A percentile compares a stretch with the other conserved stretches of the same genome.
These are phyloP conservation scores for Entelurus aequoreus DNA, from an alignment of 2,113 vertebrate genomes.

Conservation along the genomic window DNA sequence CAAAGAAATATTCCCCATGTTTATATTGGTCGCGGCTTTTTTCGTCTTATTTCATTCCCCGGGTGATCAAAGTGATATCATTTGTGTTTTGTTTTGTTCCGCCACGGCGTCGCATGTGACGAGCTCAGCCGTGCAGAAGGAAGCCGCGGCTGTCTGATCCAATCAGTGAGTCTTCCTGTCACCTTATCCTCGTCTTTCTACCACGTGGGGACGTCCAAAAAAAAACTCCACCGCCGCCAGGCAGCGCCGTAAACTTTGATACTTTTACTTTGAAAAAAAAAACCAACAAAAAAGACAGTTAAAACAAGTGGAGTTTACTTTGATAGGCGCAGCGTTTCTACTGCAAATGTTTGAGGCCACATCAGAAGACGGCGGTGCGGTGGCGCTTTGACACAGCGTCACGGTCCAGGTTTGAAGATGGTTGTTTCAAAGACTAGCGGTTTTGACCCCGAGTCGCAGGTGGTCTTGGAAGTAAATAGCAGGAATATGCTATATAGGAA, in stretches of 20 bases:
- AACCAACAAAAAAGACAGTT: neutral
- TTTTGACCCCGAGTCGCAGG: too few relatives aligned
- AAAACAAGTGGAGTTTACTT: neutral
- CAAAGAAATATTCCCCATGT: too few relatives aligned
- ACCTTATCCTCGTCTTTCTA: constrained; percentile 2
- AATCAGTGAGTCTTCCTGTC: neutral
- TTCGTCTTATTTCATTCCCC: neutral
- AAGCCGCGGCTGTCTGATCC: constrained; percentile 3
- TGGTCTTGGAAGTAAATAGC: too few relatives aligned
- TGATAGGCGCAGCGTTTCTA: too few relatives aligned
- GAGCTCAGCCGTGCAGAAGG: constrained; percentile 9
- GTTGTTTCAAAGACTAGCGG: too few relatives aligned
- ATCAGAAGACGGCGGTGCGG: too few relatives aligned
- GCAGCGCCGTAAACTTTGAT: neutral
- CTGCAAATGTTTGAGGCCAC: too few relatives aligned
- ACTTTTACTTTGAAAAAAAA: too few relatives aligned
- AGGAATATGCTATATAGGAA: too few relatives aligned
- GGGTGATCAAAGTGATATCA: constrained; percentile 2
- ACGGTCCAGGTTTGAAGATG: too few relatives aligned
- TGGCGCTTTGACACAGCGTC: too few relatives aligned
- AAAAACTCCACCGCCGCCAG: constrained; percentile 15
- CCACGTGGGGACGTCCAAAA: neutral
- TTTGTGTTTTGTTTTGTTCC: neutral
- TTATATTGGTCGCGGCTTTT: too few relatives aligned
- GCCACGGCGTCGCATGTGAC: neutral